Evolutionary conservation across 1,140 invertebrate species (phyloP).

Genomic region (Littorina saxatilis): DNA sequence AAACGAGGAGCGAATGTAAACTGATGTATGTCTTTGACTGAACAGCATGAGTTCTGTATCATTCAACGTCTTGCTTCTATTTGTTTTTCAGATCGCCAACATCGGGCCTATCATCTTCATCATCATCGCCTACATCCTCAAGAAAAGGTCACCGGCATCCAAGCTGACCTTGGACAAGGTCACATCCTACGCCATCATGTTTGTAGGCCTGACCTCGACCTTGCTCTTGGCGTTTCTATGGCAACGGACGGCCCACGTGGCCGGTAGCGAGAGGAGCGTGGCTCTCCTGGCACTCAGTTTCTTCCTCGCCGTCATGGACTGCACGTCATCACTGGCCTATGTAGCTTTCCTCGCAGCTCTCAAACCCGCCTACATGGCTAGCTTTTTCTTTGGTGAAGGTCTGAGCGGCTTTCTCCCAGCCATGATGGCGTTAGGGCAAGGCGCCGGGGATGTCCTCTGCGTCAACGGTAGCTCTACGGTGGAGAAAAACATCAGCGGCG

Average conservation of each 20-base stretch:
- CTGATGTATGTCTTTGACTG: too few relatives aligned
- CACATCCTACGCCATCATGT: slow-evolving; percentile 83
- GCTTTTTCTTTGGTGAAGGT: slow-evolving; percentile 84
- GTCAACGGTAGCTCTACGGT: slow-evolving; percentile 66
- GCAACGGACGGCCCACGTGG: slow-evolving; percentile 80
- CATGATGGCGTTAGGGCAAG: slow-evolving; percentile 87
- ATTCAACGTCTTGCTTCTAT: not conserved
- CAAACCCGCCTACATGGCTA: slow-evolving; percentile 82
- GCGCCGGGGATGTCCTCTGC: slow-evolving; percentile 80
- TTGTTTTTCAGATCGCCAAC: slow-evolving; percentile 84
- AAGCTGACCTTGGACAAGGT: slow-evolving; percentile 65
- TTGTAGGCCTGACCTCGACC: slow-evolving; percentile 81
- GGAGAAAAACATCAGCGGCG: slow-evolving; percentile 36
- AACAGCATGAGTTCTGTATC: not conserved
- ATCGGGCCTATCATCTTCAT: slow-evolving; percentile 86
- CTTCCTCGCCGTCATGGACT: slow-evolving; percentile 88
- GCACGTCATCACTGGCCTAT: slow-evolving; percentile 92
- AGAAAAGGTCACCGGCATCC: slow-evolving; percentile 60
- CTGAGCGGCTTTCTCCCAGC: slow-evolving; percentile 92
- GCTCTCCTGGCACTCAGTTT: slow-evolving; percentile 87
- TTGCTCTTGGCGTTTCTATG: slow-evolving; percentile 86
- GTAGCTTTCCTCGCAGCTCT: slow-evolving; percentile 92
- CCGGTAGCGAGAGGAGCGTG: slow-evolving; percentile 80
- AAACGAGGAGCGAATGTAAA: too few relatives aligned
- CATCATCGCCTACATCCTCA: slow-evolving; percentile 76